A percentile compares a stretch with the other conserved stretches of the same genome.
phyloP scores from a whole-genome alignment of 2,797 vertebrate species.

The Myotis daubentonii region DNA sequence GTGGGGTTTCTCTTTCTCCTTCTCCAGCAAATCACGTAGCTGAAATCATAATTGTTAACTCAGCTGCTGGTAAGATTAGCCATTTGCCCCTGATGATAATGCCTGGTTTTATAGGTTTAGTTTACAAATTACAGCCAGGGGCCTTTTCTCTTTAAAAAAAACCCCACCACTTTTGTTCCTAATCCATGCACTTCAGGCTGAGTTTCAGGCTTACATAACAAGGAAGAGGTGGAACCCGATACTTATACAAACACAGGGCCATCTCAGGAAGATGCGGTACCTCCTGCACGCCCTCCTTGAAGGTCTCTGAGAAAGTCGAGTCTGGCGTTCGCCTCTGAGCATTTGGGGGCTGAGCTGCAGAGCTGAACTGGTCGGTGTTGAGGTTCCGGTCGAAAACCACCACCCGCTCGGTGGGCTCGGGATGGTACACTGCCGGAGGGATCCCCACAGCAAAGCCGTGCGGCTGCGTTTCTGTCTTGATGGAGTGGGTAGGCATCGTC shows the following conservation, averaged over 20 bases:
- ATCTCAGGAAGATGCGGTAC: slow-evolving; percentile 81
- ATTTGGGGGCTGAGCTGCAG: slow-evolving; percentile 89
- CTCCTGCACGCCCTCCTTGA: slow-evolving; percentile 96
- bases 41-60: slow-evolving; percentile 66
- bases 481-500: slow-evolving; percentile 91
- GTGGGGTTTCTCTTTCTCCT: neutral
- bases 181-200: slow-evolving; percentile 69
- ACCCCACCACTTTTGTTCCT: slow-evolving; percentile 73
- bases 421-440: slow-evolving; percentile 88
- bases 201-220: slow-evolving; percentile 77
- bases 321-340: slow-evolving; percentile 93
- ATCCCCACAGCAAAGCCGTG: slow-evolving; percentile 93
- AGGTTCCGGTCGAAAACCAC: slow-evolving; percentile 92
- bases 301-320: slow-evolving; percentile 96
- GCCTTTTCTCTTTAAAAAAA: slow-evolving; percentile 59
- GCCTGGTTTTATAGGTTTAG: slow-evolving; percentile 75
- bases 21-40: slow-evolving; percentile 50
- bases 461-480: slow-evolving; percentile 94
- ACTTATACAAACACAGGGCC: slow-evolving; percentile 61
- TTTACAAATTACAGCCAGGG: slow-evolving; percentile 78
- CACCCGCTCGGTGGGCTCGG: slow-evolving; percentile 88
- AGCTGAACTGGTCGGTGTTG: slow-evolving; percentile 91
- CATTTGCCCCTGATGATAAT: slow-evolving; percentile 72
- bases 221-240: slow-evolving; percentile 67
- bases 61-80: slow-evolving; percentile 75